These are phyloP conservation scores for Aphelocoma californica DNA, from an alignment of 2,797 vertebrate genomes.

Conservation along the genomic window DNA sequence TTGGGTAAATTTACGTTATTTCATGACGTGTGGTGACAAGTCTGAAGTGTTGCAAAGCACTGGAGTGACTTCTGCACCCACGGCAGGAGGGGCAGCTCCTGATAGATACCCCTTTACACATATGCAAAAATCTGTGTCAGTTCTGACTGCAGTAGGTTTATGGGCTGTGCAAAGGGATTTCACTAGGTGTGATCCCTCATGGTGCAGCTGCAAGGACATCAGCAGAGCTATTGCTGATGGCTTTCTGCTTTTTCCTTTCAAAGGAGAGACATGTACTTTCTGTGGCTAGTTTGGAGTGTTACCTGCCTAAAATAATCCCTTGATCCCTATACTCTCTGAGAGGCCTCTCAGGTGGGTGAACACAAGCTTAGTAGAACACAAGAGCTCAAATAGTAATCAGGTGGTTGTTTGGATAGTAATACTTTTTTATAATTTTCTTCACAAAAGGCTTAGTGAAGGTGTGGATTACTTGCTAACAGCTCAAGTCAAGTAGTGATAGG, in stretches of 20 bases:
- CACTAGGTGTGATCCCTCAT: not conserved
- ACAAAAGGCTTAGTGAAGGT: conserved; percentile 47
- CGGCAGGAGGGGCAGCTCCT: not conserved
- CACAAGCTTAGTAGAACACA: not conserved
- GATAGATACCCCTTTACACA: not conserved
- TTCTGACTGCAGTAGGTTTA: not conserved
- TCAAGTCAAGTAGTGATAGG: conserved; percentile 13
- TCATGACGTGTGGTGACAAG: not conserved
- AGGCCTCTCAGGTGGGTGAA: not conserved
- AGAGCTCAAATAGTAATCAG: conserved; percentile 7
- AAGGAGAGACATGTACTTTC: not conserved
- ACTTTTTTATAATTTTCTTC: conserved; percentile 19
- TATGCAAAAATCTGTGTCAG: not conserved
- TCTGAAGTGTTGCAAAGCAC: not conserved
- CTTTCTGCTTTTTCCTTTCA: not conserved
- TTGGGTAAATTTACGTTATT: not conserved
- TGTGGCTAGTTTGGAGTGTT: not conserved
- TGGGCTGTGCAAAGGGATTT: not conserved
- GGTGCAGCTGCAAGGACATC: not conserved
- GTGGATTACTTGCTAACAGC: conserved; percentile 53
- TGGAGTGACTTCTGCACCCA: not conserved
- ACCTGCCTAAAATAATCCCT: not conserved
- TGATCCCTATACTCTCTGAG: not conserved
- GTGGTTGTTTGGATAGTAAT: conserved; percentile 46
- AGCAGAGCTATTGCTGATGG: not conserved